Percentiles rank a stretch among this genome's conserved stretches.
These are phyloP conservation scores for Pristis pectinata DNA, from an alignment of 2,797 vertebrate species.

Conservation along the genomic window DNA sequence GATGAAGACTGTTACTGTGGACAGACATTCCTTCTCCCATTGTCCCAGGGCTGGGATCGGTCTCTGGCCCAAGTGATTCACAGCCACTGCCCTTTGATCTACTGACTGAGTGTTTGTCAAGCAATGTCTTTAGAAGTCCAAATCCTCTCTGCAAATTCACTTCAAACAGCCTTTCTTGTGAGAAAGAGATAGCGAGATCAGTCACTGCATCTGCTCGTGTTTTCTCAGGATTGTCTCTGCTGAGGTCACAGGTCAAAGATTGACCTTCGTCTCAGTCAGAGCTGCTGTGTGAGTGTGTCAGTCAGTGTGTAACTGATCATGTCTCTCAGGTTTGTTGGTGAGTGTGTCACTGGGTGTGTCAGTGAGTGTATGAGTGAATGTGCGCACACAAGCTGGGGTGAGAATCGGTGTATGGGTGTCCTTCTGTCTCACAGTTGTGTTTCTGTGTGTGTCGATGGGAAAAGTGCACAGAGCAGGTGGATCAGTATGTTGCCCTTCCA, in stretches of 20 bases:
- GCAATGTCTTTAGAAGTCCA: not conserved
- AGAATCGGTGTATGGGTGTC: no score
- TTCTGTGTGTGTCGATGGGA: no score
- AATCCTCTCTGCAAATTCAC: not conserved
- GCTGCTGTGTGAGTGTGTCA: not conserved
- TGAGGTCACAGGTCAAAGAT: slow-evolving; percentile 1
- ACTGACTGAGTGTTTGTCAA: not conserved
- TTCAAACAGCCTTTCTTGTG: not conserved
- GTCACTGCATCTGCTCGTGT: not conserved
- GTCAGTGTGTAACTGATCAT: not conserved
- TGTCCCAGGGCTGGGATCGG: not conserved
- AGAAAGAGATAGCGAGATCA: not conserved
- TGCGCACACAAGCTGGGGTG: no score
- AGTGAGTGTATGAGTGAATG: not conserved
- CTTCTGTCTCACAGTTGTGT: no score
- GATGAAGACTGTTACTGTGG: not conserved
- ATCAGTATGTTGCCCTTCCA: no score
- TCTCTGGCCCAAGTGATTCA: not conserved
- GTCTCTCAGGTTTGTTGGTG: not conserved
- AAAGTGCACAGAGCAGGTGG: no score
- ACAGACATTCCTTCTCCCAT: not conserved
- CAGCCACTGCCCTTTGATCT: not conserved
- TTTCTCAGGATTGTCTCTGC: not conserved
- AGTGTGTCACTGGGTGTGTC: not conserved
- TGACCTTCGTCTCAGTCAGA: not conserved